phyloP scores from a whole-genome alignment of 2,113 vertebrate species.

The Phylloscopus trochilus region DNA sequence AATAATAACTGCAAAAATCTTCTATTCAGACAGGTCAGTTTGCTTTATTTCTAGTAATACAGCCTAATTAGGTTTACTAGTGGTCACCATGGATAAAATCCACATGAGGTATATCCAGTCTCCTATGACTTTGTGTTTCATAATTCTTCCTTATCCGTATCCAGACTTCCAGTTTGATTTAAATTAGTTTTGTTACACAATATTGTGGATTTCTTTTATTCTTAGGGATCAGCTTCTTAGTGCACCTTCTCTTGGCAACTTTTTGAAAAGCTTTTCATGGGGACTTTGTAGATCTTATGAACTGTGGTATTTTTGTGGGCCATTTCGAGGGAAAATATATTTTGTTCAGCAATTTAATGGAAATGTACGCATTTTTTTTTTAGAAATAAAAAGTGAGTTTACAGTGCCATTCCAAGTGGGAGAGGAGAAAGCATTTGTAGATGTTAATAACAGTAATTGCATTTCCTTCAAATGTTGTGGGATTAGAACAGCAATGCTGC shows the following conservation, averaged over 20 bases:
- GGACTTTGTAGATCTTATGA: not conserved
- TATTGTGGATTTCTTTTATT: not conserved
- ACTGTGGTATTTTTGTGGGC: not conserved
- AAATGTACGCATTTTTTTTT: not conserved
- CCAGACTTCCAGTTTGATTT: constrained; percentile 16
- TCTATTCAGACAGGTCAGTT: not conserved
- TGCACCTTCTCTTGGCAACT: not conserved
- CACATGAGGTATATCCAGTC: not conserved
- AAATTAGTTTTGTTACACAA: not conserved
- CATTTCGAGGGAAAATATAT: not conserved
- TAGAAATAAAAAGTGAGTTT: not conserved
- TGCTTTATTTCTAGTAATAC: constrained; percentile 44
- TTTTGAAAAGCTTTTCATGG: not conserved
- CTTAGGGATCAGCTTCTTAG: not conserved
- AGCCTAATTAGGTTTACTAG: constrained; percentile 40
- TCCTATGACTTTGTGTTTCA: not conserved
- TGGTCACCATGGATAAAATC: constrained; percentile 33
- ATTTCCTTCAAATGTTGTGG: not conserved
- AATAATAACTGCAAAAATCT: not conserved
- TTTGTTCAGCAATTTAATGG: not conserved
- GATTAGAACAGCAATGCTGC: not conserved
- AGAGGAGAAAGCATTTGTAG: not conserved
- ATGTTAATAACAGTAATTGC: not conserved
- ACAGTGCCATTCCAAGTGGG: not conserved
- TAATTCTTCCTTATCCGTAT: not conserved